phyloP scores from a whole-genome alignment of 1,140 invertebrate genomes.

The Papilio glaucus region DNA sequence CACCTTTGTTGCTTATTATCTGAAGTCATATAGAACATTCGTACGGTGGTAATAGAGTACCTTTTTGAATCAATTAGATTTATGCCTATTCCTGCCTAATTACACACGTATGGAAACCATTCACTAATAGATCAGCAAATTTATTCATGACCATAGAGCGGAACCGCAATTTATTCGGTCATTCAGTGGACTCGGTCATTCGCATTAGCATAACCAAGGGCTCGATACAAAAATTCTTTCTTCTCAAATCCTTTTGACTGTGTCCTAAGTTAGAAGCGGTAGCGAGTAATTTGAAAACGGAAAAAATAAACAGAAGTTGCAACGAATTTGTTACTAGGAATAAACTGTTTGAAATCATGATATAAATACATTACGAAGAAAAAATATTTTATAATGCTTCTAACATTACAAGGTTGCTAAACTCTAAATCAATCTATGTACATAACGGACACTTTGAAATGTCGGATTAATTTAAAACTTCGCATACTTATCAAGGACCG shows the following conservation, averaged over 20 bases:
- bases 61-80: not conserved
- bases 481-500: no score
- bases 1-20: no score
- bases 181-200: slow-evolving; percentile 59
- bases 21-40: no score
- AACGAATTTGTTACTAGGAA: not conserved
- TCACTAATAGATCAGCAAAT: slow-evolving; percentile 51
- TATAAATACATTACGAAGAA: no score
- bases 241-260: slow-evolving; percentile 37
- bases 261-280: slow-evolving; percentile 37
- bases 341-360: no score
- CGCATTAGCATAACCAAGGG: slow-evolving; percentile 68
- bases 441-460: no score
- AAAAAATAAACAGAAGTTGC: slow-evolving; percentile 8
- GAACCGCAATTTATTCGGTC: slow-evolving; percentile 61
- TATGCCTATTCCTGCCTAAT: slow-evolving; percentile 34
- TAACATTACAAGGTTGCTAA: no score
- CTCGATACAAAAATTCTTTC: slow-evolving; percentile 62
- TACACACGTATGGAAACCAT: slow-evolving; percentile 36
- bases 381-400: no score
- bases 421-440: no score
- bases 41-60: not conserved
- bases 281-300: slow-evolving; percentile 36
- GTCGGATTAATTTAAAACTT: no score
- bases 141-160: slow-evolving; percentile 60